These are phyloP conservation scores for Caenorhabditis brenneri DNA, from an alignment of 1,140 invertebrate species.

Conservation along the genomic window DNA sequence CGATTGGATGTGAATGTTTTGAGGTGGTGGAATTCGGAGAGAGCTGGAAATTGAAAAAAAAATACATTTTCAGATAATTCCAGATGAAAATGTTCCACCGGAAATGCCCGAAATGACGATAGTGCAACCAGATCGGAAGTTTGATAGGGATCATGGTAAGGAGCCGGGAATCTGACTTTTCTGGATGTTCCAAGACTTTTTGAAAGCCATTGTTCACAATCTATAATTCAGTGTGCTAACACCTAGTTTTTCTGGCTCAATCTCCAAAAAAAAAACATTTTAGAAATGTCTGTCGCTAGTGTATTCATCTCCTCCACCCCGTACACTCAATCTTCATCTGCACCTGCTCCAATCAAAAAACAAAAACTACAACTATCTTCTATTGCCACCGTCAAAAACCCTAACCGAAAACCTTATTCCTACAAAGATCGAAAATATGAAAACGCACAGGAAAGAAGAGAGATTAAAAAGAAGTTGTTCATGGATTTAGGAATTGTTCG, in stretches of 20 bases:
- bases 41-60: too few relatives aligned
- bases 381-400: background rate
- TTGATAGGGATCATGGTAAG: background rate
- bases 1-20: background rate
- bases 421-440: background rate
- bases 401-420: constrained; percentile 1
- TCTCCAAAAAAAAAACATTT: too few relatives aligned
- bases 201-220: too few relatives aligned
- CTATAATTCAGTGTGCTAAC: too few relatives aligned
- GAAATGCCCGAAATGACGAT: background rate
- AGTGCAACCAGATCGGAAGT: background rate
- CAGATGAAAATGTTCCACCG: background rate
- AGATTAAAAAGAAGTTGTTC: constrained; percentile 31
- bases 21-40: background rate
- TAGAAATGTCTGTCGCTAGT: too few relatives aligned
- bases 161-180: background rate
- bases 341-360: background rate
- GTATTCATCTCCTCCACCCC: too few relatives aligned
- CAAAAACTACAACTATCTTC: background rate
- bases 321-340: background rate
- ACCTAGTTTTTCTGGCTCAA: too few relatives aligned
- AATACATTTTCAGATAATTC: background rate
- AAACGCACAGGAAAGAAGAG: background rate
- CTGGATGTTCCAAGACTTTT: too few relatives aligned
- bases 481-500: constrained; percentile 23